Evolutionary conservation across 1,140 invertebrate species (phyloP).

Genomic region (Anoplophora glabripennis): DNA sequence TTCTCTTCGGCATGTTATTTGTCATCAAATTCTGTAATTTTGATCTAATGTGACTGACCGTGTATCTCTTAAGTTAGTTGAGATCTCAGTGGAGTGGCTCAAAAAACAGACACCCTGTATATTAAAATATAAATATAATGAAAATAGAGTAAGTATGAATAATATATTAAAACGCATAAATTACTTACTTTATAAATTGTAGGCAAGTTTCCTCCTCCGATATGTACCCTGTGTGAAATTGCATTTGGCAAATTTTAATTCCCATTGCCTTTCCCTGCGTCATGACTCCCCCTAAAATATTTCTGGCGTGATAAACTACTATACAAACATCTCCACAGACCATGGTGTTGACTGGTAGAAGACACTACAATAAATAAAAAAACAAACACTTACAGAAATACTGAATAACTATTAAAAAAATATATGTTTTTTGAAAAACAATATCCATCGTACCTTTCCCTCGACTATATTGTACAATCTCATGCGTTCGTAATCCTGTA

Average conservation of each 20-base stretch:
- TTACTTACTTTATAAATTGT: constrained; percentile 70
- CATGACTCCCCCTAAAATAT: constrained; percentile 77
- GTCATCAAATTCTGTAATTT: too few species aligned
- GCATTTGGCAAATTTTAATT: constrained; percentile 83
- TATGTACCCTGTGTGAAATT: constrained; percentile 87
- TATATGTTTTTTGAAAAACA: too few species aligned
- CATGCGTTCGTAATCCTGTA: constrained; percentile 88
- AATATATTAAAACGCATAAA: too few species aligned
- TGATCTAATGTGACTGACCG: too few species aligned
- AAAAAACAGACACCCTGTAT: too few species aligned
- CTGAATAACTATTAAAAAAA: too few species aligned
- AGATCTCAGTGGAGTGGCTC: too few species aligned
- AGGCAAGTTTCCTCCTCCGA: constrained; percentile 68
- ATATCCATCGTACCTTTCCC: constrained; percentile 69
- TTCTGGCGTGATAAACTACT: constrained; percentile 79
- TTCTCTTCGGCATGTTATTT: too few species aligned
- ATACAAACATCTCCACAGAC: constrained; percentile 83
- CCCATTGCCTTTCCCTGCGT: constrained; percentile 72
- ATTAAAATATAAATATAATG: too few species aligned
- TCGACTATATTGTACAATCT: constrained; percentile 73
- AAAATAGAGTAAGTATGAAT: too few species aligned
- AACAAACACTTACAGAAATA: neutral
- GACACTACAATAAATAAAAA: constrained; percentile 43
- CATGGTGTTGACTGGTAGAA: constrained; percentile 54
- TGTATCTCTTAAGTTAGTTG: too few species aligned